These are phyloP conservation scores for Gila orcuttii DNA, from an alignment of 2,113 vertebrate genomes.

Conservation along the genomic window DNA sequence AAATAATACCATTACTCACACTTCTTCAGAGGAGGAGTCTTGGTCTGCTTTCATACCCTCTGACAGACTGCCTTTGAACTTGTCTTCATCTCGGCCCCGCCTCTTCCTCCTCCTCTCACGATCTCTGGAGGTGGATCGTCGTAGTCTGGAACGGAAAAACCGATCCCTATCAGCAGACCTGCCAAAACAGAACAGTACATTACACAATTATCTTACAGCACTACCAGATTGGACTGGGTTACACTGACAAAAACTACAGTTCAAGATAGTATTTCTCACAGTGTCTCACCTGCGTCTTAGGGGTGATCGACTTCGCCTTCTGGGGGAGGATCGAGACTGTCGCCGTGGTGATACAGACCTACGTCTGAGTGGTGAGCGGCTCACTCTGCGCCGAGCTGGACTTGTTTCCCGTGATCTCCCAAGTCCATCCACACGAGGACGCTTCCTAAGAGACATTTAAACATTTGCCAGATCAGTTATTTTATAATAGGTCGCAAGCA, in stretches of 20 bases:
- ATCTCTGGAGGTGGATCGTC: constrained; percentile 82
- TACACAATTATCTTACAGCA: neutral
- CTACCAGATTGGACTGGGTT: neutral
- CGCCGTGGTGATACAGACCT: constrained; percentile 53
- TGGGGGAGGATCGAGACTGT: constrained; percentile 74
- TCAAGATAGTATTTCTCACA: neutral
- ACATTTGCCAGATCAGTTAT: neutral
- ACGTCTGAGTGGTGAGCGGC: constrained; percentile 60
- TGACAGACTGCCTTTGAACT: constrained; percentile 97
- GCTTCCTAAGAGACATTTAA: constrained; percentile 67
- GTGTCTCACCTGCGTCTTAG: constrained; percentile 81
- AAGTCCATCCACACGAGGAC: constrained; percentile 68
- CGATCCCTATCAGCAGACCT: constrained; percentile 76
- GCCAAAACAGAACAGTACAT: neutral
- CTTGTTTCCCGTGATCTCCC: constrained; percentile 80
- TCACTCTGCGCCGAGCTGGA: constrained; percentile 69
- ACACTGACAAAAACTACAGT: neutral
- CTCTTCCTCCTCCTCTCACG: constrained; percentile 79
- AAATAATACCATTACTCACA: constrained; percentile 76
- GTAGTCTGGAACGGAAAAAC: constrained; percentile 75
- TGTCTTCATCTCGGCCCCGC: constrained; percentile 89
- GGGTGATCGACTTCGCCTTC: constrained; percentile 89
- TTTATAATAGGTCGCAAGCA: too few species aligned
- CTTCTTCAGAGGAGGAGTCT: constrained; percentile 92
- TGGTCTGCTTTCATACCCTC: constrained; percentile 97